Evolutionary conservation across 2,113 vertebrate genomes (phyloP).

Genomic region (Varanus komodoensis): DNA sequence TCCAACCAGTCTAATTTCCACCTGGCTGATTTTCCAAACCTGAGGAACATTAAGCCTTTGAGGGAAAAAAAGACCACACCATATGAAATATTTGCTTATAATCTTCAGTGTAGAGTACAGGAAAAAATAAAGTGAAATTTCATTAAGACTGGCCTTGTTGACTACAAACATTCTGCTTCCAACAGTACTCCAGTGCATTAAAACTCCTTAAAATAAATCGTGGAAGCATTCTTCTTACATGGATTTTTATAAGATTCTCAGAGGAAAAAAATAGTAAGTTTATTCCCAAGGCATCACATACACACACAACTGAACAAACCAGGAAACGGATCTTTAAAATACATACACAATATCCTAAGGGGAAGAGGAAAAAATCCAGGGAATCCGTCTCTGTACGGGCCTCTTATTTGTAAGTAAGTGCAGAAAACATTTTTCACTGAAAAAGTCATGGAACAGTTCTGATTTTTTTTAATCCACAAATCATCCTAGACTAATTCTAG

Average conservation of each 20-base stretch:
- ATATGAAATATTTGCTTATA: neutral
- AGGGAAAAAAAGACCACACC: conserved; percentile 48
- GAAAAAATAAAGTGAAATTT: neutral
- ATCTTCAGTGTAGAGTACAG: conserved; percentile 2
- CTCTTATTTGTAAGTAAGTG: neutral
- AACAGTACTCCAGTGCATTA: conserved; percentile 3
- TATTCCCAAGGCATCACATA: conserved; percentile 3
- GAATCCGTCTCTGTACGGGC: neutral
- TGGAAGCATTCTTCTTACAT: conserved; percentile 17
- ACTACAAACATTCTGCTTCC: conserved; percentile 28
- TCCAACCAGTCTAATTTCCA: rapidly evolving
- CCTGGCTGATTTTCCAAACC: neutral
- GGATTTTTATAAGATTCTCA: conserved; percentile 1
- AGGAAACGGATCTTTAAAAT: neutral
- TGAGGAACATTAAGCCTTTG: conserved; percentile 47
- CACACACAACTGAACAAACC: conserved; percentile 27
- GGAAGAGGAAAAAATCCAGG: neutral
- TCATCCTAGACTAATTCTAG: neutral
- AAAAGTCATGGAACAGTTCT: neutral
- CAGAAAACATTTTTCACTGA: conserved; percentile 14
- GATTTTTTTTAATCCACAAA: conserved; percentile 19
- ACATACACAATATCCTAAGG: neutral
- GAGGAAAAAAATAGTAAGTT: conserved; percentile 17
- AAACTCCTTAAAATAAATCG: conserved; percentile 25
- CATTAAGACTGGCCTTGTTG: neutral